Evolutionary conservation across 2,888 invertebrate species (phyloP).

Genomic region (Volucella bombylans): DNA sequence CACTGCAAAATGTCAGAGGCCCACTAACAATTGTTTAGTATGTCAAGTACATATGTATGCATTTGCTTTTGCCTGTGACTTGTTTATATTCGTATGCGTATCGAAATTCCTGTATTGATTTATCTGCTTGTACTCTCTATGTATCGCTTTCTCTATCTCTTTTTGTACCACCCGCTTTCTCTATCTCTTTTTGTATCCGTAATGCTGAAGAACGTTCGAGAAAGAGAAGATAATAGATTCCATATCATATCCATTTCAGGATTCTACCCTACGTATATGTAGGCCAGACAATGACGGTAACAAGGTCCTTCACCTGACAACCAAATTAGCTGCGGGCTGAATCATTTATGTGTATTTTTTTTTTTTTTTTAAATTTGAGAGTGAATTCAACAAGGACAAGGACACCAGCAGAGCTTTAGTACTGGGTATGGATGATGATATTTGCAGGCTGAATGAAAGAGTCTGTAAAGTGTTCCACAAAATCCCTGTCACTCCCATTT

Average conservation of each 20-base stretch:
- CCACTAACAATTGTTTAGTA: slow-evolving; percentile 52
- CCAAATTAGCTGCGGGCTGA: slow-evolving; percentile 49
- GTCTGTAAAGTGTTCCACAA: slow-evolving; percentile 23
- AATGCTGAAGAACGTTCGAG: too few species aligned
- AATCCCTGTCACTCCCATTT: not conserved
- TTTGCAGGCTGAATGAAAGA: slow-evolving; percentile 5
- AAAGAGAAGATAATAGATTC: not conserved
- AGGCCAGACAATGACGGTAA: slow-evolving; percentile 62
- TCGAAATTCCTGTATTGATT: slow-evolving; percentile 44
- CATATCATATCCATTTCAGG: slow-evolving; percentile 12
- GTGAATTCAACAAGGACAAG: slow-evolving; percentile 57
- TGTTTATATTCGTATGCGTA: not conserved
- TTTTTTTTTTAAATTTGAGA: slow-evolving; percentile 34
- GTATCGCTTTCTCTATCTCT: slow-evolving; percentile 6
- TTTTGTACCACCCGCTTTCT: not conserved
- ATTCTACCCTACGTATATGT: slow-evolving; percentile 50
- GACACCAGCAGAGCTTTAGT: slow-evolving; percentile 18
- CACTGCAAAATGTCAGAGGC: slow-evolving; percentile 41
- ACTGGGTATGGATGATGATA: not conserved
- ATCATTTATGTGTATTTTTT: slow-evolving; percentile 5
- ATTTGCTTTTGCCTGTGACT: not conserved
- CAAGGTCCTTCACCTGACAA: slow-evolving; percentile 69
- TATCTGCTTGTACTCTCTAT: slow-evolving; percentile 23
- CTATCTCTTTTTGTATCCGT: not conserved
- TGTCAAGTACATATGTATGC: slow-evolving; percentile 43